Percentiles rank a stretch among this genome's conserved stretches.
Conservation (phyloP, 2,888 invertebrate species). For the Lucinisca nassula region DNA sequence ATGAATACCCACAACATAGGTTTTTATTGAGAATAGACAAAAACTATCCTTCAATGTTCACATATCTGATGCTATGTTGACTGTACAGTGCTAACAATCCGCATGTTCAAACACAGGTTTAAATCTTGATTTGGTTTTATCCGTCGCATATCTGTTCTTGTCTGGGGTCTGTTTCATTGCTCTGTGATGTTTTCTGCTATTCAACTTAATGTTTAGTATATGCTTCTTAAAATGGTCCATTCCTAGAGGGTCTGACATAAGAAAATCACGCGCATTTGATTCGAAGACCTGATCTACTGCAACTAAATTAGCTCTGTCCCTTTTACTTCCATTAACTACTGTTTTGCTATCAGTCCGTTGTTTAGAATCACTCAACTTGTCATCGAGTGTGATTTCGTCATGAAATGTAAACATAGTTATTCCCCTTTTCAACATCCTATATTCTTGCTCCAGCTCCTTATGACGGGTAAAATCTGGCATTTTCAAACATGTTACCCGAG, state of each 20-base stretch:
- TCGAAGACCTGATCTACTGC: background rate
- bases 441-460: background rate
- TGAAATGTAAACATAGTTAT: background rate
- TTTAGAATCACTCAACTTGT: too few relatives aligned
- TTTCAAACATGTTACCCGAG: too few relatives aligned
- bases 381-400: too few relatives aligned
- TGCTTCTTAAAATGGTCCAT: conserved; percentile 63
- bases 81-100: too few relatives aligned
- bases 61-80: too few relatives aligned
- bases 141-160: background rate
- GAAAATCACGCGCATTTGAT: conserved; percentile 3
- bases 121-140: conserved; percentile 18
- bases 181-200: conserved; percentile 31
- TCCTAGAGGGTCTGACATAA: conserved; percentile 52
- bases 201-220: conserved; percentile 49
- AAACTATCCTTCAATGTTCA: too few relatives aligned
- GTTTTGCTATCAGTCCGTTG: background rate
- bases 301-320: background rate
- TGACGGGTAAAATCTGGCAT: too few relatives aligned
- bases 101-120: conserved; percentile 50
- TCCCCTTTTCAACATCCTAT: background rate
- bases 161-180: background rate
- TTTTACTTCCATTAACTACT: background rate
- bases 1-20: too few relatives aligned
- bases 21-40: too few relatives aligned